Evolutionary conservation across 2,113 vertebrate genomes (phyloP), one percentile per base, ranked within the genome.

Genomic region (Pelobates fuscus): DNA sequence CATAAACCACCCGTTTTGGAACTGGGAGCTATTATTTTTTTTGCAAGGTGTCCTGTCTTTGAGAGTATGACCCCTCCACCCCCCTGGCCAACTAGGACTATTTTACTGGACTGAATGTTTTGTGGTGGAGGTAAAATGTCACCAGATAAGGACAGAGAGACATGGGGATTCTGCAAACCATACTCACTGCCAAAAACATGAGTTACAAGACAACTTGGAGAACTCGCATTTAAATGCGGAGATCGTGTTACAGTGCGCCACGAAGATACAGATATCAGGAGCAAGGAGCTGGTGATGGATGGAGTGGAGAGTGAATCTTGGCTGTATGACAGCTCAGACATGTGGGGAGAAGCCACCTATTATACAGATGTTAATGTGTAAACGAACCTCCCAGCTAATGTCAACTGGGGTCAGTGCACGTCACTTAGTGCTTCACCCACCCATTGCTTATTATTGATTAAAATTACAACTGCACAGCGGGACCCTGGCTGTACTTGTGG

Each of bases 221-320:
- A 62, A 59, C 37, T 75, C 70, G 65, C 18, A 61, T 80, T 64
- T 63, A 72, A 79, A 67, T n/a, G 49, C 68, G 71, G 43, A 77
- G 46, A 77, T 15, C 0, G 29, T 70, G 66, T 67, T 60, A 71
- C 72, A 72, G 27, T 25, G 26, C 26, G 24, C n/a, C 4, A 32
- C 30, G 32, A 68, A 46, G 49, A 21, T 26, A 26, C 3, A 46
- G 49, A 23, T 25, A n/a, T 3, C 3, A 57, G 49, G 69, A 24
- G 20, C 18, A 2, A 44, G 64, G 14, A 26, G 61, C 54, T 15
- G 68, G 3, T 68, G 82, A 80, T 44, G 32, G 79, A 78, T 65
- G 78, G 73, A 3, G 46, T 62, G 78, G 73, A 37, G 66, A 26
- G 65, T 60, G 67, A 2, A 44, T 82, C 80, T 81, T 75, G 49